These are phyloP conservation scores for Ectropis crepuscularia DNA, from an alignment of 2,888 invertebrate species.

Conservation along the genomic window DNA sequence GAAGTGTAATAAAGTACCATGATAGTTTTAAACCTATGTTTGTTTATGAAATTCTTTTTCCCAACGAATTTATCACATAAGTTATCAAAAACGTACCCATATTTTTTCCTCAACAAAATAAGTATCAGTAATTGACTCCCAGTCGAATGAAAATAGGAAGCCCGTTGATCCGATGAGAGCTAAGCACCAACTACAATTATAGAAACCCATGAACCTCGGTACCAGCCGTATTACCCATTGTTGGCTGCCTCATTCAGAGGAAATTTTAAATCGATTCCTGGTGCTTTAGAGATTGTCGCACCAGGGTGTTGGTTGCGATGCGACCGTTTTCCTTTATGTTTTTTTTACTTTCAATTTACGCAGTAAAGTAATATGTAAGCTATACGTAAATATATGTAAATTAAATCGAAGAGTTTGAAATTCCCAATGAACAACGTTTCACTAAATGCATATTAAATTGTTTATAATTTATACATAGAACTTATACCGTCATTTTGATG, in stretches of 20 bases:
- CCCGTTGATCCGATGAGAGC: conserved; percentile 10
- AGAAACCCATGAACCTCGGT: conserved; percentile 58
- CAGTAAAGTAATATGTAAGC: too few species aligned
- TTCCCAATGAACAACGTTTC: too few species aligned
- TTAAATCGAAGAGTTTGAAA: too few species aligned
- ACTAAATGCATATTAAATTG: too few species aligned
- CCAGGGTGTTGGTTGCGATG: not conserved
- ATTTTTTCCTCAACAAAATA: not conserved
- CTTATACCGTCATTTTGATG: too few species aligned
- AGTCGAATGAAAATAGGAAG: conserved; percentile 17
- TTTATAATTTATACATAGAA: too few species aligned
- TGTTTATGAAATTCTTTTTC: too few species aligned
- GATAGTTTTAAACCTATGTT: too few species aligned
- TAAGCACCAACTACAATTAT: conserved; percentile 47
- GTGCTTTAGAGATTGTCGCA: conserved; percentile 49
- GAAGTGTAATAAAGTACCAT: too few species aligned
- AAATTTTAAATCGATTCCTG: conserved; percentile 81
- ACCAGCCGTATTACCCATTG: conserved; percentile 71
- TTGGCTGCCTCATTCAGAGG: conserved; percentile 75
- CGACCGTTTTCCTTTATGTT: not conserved
- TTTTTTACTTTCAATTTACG: too few species aligned
- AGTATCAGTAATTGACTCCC: not conserved
- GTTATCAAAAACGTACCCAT: not conserved
- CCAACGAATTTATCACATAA: too few species aligned
- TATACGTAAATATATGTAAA: too few species aligned